phyloP scores from a whole-genome alignment of 2,888 invertebrate genomes.

The Cantharis flavilabris region DNA sequence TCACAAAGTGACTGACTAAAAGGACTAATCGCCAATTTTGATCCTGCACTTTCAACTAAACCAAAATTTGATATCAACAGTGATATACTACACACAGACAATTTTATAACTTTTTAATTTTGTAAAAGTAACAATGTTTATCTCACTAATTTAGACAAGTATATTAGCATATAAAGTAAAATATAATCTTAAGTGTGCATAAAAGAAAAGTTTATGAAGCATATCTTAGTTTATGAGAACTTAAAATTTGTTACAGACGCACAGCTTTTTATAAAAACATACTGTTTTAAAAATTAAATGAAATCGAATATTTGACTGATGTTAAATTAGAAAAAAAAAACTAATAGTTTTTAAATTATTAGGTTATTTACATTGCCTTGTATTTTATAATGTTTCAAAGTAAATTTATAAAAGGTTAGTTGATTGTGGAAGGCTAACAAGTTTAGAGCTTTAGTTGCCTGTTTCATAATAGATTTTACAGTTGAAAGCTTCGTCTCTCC shows the following conservation, averaged over 20 bases:
- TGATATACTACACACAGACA: neutral
- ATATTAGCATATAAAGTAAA: neutral
- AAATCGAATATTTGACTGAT: neutral
- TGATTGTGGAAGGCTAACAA: conserved; percentile 1
- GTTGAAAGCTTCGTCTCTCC: conserved; percentile 4
- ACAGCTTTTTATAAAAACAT: neutral
- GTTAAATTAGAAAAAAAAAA: neutral
- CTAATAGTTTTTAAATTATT: neutral
- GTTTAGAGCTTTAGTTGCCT: conserved; percentile 4
- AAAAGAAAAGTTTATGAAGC: neutral
- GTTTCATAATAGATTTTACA: conserved; percentile 4
- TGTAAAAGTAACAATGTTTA: neutral
- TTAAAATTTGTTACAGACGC: neutral
- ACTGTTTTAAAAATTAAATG: neutral
- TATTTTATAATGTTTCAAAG: neutral
- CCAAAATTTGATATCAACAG: neutral
- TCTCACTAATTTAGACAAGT: neutral
- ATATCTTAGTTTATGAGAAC: neutral
- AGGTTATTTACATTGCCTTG: neutral
- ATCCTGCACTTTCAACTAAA: neutral
- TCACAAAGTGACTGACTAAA: neutral
- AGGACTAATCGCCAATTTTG: neutral
- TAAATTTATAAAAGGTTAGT: conserved; percentile 1
- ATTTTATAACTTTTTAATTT: neutral
- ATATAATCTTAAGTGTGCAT: neutral